A percentile compares a stretch with the other conserved stretches of the same genome.
These are phyloP conservation scores for Rapana venosa DNA, from an alignment of 2,888 invertebrate genomes.

Conservation along the genomic window DNA sequence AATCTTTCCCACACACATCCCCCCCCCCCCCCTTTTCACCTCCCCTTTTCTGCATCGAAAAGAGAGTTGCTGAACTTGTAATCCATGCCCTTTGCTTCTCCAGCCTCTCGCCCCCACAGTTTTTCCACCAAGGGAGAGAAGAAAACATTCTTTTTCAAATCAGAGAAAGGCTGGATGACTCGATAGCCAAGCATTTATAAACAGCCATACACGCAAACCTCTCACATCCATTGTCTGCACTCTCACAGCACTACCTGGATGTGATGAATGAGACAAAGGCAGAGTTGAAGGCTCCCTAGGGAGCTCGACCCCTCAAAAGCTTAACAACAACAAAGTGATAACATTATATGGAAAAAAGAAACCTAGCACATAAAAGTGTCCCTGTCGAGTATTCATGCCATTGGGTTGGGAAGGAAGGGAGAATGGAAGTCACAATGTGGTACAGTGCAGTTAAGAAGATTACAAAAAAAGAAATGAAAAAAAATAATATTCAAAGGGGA, in stretches of 20 bases:
- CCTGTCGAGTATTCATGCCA: neutral
- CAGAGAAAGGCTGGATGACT: too few relatives aligned
- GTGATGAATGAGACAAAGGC: neutral
- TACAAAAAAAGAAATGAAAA: neutral
- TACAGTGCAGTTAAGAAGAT: neutral
- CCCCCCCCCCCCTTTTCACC: slow-evolving; percentile 15
- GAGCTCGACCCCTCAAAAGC: neutral
- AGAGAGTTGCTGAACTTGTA: neutral
- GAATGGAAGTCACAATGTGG: neutral
- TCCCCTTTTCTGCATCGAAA: neutral
- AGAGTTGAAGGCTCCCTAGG: neutral
- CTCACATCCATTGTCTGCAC: too few relatives aligned
- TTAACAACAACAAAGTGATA: neutral
- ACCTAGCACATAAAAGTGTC: neutral
- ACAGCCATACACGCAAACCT: neutral
- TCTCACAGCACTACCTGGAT: neutral
- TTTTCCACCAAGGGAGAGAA: too few relatives aligned
- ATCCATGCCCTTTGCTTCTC: neutral
- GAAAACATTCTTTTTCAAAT: too few relatives aligned
- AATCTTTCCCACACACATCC: too few relatives aligned
- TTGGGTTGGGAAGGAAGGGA: neutral
- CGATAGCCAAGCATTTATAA: neutral
- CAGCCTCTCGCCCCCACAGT: too few relatives aligned
- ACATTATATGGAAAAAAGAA: neutral
- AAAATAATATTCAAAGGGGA: neutral